Conservation (phyloP, 2,113 vertebrate genomes). For the Hylia prasina region DNA sequence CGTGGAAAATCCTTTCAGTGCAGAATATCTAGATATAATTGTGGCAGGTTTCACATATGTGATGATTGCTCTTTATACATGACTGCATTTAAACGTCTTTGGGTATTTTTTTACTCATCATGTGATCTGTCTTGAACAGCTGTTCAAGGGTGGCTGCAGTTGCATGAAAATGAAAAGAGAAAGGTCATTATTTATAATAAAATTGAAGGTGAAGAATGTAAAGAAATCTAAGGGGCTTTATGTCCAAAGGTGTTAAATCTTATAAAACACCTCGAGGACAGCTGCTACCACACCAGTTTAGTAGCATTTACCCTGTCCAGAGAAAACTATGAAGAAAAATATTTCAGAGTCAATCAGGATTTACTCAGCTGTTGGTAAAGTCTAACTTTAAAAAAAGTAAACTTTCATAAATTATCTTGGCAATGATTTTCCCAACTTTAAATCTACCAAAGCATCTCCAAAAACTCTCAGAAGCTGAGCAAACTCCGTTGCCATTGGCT, state of each 20-base stretch:
- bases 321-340: neutral
- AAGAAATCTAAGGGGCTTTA: neutral
- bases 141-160: neutral
- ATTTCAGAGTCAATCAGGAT: neutral
- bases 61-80: neutral
- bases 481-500: neutral
- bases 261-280: neutral
- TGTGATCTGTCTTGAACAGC: neutral
- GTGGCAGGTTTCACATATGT: neutral
- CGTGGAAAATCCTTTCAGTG: neutral
- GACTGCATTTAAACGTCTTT: neutral
- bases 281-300: neutral
- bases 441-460: neutral
- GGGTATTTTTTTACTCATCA: neutral
- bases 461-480: neutral
- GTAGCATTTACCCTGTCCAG: neutral
- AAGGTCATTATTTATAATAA: neutral
- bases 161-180: neutral
- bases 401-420: neutral
- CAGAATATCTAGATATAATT: neutral
- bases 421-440: neutral
- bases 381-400: neutral
- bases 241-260: neutral
- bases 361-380: neutral
- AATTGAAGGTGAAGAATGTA: neutral